These are phyloP conservation scores for Epizoanthus stellaris DNA, from an alignment of 92 coral and sea anemone genomes.

Conservation along the genomic window DNA sequence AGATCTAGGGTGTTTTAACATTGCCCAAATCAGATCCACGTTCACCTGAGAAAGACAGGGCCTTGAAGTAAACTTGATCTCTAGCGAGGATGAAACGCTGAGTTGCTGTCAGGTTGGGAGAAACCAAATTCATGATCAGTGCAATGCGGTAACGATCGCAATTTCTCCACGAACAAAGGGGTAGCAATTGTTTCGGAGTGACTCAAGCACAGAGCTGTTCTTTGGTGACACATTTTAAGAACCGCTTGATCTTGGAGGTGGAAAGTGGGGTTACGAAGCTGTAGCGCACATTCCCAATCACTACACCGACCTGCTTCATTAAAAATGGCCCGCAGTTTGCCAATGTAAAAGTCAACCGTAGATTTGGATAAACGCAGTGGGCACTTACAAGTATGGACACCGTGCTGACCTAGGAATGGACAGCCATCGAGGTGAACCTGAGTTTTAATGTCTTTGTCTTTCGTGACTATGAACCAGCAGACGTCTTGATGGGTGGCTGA, in stretches of 20 bases:
- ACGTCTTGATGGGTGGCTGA: background rate
- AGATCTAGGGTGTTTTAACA: too few relatives aligned
- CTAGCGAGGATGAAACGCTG: too few relatives aligned
- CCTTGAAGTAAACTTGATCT: too few relatives aligned
- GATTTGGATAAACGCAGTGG: slow-evolving; percentile 47
- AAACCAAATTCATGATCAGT: too few relatives aligned
- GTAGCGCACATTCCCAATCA: background rate
- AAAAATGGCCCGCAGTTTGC: too few relatives aligned
- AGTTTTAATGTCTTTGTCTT: background rate
- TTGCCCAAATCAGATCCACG: too few relatives aligned
- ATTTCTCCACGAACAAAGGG: background rate
- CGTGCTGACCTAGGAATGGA: background rate
- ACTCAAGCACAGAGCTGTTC: background rate
- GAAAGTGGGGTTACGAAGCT: background rate
- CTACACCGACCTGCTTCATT: too few relatives aligned
- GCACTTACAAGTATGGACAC: background rate
- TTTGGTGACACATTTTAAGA: background rate
- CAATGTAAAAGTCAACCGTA: background rate
- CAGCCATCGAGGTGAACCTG: background rate
- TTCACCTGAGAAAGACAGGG: too few relatives aligned
- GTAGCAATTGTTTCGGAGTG: background rate
- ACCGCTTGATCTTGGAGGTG: background rate
- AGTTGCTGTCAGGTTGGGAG: too few relatives aligned
- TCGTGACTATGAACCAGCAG: background rate
- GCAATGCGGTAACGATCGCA: too few relatives aligned